These are phyloP conservation scores for Chelonus insularis DNA, from an alignment of 1,140 invertebrate species.

Conservation along the genomic window DNA sequence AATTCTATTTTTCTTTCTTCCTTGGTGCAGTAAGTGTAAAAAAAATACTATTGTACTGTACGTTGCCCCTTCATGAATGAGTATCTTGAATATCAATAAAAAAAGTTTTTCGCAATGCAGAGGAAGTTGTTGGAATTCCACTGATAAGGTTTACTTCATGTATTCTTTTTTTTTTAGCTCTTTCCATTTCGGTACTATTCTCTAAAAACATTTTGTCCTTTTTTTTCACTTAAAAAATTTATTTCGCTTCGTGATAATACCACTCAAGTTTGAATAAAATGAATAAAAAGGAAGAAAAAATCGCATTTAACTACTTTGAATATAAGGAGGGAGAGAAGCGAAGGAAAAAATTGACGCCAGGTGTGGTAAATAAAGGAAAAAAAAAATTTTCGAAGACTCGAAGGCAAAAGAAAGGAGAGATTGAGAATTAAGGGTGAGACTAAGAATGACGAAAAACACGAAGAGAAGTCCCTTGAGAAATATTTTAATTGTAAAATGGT, in stretches of 20 bases:
- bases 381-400: neutral
- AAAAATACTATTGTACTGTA: too few relatives aligned
- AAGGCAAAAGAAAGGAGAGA: neutral
- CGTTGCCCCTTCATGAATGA: too few relatives aligned
- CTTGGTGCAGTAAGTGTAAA: too few relatives aligned
- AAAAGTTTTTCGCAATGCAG: too few relatives aligned
- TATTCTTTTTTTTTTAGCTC: too few relatives aligned
- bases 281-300: neutral
- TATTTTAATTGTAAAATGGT: constrained; percentile 32
- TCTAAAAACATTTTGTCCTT: too few relatives aligned
- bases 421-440: neutral
- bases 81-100: too few relatives aligned
- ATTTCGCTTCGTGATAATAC: neutral
- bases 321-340: neutral
- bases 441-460: neutral
- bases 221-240: neutral
- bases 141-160: too few relatives aligned
- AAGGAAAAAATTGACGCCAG: constrained; percentile 4
- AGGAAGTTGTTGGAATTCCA: too few relatives aligned
- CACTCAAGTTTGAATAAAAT: neutral
- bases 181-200: too few relatives aligned
- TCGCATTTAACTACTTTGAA: constrained; percentile 5
- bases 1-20: too few relatives aligned
- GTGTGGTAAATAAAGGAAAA: neutral
- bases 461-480: neutral